Evolutionary conservation across 37 sponge, comb jelly and placozoan species (phyloP), one percentile per base, ranked within the genome.

Genomic region (Agelas oroides): DNA sequence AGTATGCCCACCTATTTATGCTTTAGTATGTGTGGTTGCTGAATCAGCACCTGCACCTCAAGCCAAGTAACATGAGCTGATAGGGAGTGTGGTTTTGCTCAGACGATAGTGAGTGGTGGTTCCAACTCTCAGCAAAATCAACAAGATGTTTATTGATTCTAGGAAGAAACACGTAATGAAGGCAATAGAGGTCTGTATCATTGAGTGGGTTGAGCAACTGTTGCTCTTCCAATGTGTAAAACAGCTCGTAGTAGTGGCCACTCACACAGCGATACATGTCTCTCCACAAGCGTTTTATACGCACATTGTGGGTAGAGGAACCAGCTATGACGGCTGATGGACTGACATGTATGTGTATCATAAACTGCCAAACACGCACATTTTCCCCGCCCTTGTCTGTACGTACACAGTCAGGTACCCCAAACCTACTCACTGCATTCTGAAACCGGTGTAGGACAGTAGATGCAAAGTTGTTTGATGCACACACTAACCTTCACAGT

Each of bases 261-360:
- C 36, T 54, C 30, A 87, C 88, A 63, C 65, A 71, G 33, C 73
- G 35, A 57, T 24, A 37, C 19, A 87, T 75, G 60, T 87, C 75
- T 12, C 88, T 23, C 88, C 88, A 87, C 37, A 87, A 33, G 27
- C 81, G 55, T 54, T 87, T 81, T 39, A 87, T 87, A 1, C 81
- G 68, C 58, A 81, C 73, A 80, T 87, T 87, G 30, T 87, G 88
- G 38, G 61, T 67, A 0, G 80, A 78, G 35, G 11, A 77, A 56
- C 67, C 65, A 59, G 6, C 46, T 12, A 46, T 46, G 46, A 46
- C 46, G 3, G 53, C 19, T 14, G 28, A 78, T 32, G 66, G 69
- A 65, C 18, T 28, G 32, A 0, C 19, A 30, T 75, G 78, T 1
- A 65, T 19, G 8, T 46, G 46, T 6, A 86, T 55, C 87, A 86